Evolutionary conservation across 2,888 invertebrate genomes (phyloP).

Genomic region (Scaptodrosophila latifasciaeformis): DNA sequence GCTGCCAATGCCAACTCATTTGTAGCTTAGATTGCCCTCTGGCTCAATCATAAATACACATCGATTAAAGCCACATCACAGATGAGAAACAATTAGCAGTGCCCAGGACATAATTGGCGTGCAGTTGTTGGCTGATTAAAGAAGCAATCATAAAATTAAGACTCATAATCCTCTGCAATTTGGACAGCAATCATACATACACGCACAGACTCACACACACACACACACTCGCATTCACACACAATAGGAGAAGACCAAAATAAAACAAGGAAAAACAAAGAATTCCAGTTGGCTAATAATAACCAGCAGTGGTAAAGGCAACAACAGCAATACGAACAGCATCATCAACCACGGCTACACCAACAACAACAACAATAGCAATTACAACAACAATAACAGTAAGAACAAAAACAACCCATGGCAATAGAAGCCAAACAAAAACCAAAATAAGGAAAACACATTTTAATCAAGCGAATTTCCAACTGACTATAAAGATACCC

Average conservation of each 20-base stretch:
- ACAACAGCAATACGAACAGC: no score
- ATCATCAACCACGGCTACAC: no score
- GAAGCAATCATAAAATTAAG: slow-evolving; percentile 66
- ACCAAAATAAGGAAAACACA: no score
- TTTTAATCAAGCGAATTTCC: no score
- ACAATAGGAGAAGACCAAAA: slow-evolving; percentile 51
- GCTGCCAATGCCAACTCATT: background rate
- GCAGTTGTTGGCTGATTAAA: slow-evolving; percentile 65
- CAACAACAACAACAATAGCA: no score
- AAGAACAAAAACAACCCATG: no score
- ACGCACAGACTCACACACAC: slow-evolving; percentile 2
- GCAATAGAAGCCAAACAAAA: no score
- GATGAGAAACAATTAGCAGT: slow-evolving; percentile 61
- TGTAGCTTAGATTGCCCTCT: background rate
- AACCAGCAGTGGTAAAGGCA: background rate
- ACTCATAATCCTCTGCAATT: slow-evolving; percentile 65
- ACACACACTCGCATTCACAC: slow-evolving; percentile 52
- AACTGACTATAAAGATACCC: no score
- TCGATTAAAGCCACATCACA: background rate
- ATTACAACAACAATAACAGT: no score
- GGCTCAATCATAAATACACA: background rate
- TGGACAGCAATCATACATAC: slow-evolving; percentile 26
- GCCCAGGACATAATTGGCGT: slow-evolving; percentile 56
- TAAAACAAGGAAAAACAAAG: slow-evolving; percentile 40
- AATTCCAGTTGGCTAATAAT: background rate